These are phyloP conservation scores for Ophioderma brevispina DNA, from an alignment of 35 echinoderm and acorn worm genomes.

Conservation along the genomic window DNA sequence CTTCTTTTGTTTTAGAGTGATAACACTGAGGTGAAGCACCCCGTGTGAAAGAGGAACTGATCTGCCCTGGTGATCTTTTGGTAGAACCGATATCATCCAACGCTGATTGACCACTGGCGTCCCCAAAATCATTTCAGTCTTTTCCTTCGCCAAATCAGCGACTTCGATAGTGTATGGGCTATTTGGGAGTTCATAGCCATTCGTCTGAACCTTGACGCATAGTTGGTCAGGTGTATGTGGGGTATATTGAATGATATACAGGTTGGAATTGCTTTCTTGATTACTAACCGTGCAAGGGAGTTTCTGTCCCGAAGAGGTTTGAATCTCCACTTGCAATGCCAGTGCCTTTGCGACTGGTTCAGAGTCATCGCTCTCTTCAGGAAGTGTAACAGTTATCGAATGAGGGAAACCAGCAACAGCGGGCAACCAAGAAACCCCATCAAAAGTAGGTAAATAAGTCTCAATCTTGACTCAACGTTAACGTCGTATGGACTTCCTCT, in stretches of 20 bases:
- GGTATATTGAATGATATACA: background rate
- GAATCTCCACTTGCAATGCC: background rate
- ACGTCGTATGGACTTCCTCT: background rate
- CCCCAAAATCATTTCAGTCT: background rate
- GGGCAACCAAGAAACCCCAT: background rate
- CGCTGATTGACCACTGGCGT: background rate
- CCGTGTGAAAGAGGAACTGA: background rate
- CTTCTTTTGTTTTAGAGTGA: background rate
- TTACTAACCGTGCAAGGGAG: background rate
- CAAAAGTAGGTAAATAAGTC: background rate
- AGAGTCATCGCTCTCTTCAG: background rate
- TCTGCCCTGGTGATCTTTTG: background rate
- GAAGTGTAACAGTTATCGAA: background rate
- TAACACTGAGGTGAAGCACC: background rate
- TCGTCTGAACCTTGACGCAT: background rate
- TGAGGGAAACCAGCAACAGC: background rate
- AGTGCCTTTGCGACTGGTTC: background rate
- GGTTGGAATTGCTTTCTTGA: background rate
- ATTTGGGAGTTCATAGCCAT: background rate
- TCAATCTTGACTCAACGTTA: background rate
- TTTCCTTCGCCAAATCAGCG: background rate
- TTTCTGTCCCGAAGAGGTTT: background rate
- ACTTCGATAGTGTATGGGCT: background rate
- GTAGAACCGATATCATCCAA: background rate
- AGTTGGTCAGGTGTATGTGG: background rate